Evolutionary conservation across 1,140 invertebrate genomes (phyloP), one percentile per base, ranked within the genome.

Genomic region (Apis laboriosa): DNA sequence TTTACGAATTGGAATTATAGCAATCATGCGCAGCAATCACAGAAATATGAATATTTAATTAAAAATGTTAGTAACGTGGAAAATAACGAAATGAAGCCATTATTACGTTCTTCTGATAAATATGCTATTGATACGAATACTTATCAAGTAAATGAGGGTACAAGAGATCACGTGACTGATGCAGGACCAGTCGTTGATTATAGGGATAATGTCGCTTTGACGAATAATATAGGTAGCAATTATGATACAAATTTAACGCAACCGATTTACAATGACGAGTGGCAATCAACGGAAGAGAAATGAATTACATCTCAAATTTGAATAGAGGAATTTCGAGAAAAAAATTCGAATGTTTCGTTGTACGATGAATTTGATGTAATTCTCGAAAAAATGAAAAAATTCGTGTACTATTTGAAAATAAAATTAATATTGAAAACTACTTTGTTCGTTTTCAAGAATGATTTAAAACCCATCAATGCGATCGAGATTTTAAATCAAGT

Each of bases 231-330:
- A 4, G 43, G 28, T 15, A 60, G 15, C 53, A 68, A 12, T 63
- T 49, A 67, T 0, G 53, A 77, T 0, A n/a, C 61, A n/a, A 61
- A 72, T 56, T 15, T 21, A 1, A 5, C 49, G 0, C 19, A 21
- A 21, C 9, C 61, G 0, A 15, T 58, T 1, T 80, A 88, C 15
- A 60, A 13, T 5, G 56, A 87, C 19, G 83, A 88, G 5, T 88
- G 86, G 86, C 83, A 85, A 2, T 43, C 85, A 13, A 75, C 60
- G 19, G 68, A 58, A 15, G 80, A 58, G n/a, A 79, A 80, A n/a
- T n/a, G n/a, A n/a, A 49, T 34, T 58, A 11, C 12, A 3, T 21
- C 75, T 49, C 17, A 19, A 77, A 63, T 56, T 70, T 58, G 51
- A 63, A n/a, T 7, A 64, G 60, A 21, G 24, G 34, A 43, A 43